phyloP scores from a whole-genome alignment of 1,140 invertebrate genomes.

The Diplogasteroides magnus region DNA sequence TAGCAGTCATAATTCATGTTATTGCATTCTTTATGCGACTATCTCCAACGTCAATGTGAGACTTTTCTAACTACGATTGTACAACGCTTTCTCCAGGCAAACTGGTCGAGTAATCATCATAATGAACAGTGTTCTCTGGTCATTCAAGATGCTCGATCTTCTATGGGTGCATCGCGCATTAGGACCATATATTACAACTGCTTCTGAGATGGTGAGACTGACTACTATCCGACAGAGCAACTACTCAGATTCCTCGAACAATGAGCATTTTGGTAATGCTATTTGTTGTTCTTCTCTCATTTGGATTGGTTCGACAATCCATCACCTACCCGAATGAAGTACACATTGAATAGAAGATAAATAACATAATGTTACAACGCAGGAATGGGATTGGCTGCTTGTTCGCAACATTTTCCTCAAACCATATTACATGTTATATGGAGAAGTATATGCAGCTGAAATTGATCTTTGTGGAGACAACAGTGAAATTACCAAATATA shows the following conservation, averaged over 20 bases:
- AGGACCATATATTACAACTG: constrained; percentile 22
- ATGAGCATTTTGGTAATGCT: constrained; percentile 21
- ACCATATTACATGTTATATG: constrained; percentile 96
- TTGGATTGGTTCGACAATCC: constrained; percentile 21
- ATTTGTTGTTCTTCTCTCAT: constrained; percentile 16
- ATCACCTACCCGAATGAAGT: constrained; percentile 25
- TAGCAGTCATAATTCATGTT: constrained; percentile 20
- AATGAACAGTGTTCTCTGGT: constrained; percentile 19
- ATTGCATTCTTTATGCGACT: constrained; percentile 24
- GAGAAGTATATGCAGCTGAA: constrained; percentile 82
- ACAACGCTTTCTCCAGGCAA: too few species aligned
- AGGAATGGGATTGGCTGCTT: constrained; percentile 28
- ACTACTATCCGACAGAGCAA: background rate
- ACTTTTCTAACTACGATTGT: constrained; percentile 1
- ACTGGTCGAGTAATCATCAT: constrained; percentile 23
- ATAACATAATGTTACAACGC: background rate
- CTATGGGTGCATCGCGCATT: constrained; percentile 20
- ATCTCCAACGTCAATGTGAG: too few species aligned
- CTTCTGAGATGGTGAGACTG: constrained; percentile 14
- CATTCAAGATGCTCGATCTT: constrained; percentile 23
- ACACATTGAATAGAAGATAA: background rate
- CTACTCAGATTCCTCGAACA: constrained; percentile 22
- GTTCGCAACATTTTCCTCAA: constrained; percentile 82
- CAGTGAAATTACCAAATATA: constrained; percentile 9
- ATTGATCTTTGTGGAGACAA: constrained; percentile 54